These are phyloP conservation scores for Phylloscopus trochilus DNA, from an alignment of 2,113 vertebrate genomes.

Conservation along the genomic window DNA sequence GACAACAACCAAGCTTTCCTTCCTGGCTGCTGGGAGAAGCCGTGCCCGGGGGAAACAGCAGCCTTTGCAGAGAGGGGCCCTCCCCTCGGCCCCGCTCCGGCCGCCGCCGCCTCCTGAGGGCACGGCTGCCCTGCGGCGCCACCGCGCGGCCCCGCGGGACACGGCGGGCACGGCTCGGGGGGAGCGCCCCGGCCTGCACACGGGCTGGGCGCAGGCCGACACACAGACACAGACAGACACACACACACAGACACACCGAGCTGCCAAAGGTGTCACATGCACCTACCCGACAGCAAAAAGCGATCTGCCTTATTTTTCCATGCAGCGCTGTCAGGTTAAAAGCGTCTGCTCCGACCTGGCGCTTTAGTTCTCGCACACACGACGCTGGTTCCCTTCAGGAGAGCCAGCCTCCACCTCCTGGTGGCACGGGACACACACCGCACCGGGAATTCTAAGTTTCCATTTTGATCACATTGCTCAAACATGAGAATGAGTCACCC, in stretches of 20 bases:
- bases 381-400: background rate
- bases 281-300: background rate
- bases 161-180: background rate
- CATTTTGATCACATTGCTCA: constrained; percentile 18
- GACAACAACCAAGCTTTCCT: background rate
- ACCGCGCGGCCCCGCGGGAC: background rate
- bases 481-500: constrained; percentile 39
- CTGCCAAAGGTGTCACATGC: too few relatives aligned
- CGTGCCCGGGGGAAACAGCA: too few relatives aligned
- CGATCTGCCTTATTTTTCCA: background rate
- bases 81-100: background rate
- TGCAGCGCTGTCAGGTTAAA: background rate
- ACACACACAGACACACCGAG: too few relatives aligned
- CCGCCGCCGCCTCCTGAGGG: background rate
- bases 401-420: background rate
- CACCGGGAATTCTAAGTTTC: background rate
- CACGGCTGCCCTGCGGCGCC: background rate
- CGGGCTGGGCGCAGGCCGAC: background rate
- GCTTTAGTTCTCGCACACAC: fast-evolving
- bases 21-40: background rate
- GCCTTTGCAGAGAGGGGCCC: fast-evolving
- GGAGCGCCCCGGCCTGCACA: background rate
- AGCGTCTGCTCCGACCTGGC: background rate
- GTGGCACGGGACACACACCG: background rate
- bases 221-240: background rate